These are phyloP conservation scores for Epirrita christyi DNA, from an alignment of 2,888 invertebrate genomes.

Conservation along the genomic window DNA sequence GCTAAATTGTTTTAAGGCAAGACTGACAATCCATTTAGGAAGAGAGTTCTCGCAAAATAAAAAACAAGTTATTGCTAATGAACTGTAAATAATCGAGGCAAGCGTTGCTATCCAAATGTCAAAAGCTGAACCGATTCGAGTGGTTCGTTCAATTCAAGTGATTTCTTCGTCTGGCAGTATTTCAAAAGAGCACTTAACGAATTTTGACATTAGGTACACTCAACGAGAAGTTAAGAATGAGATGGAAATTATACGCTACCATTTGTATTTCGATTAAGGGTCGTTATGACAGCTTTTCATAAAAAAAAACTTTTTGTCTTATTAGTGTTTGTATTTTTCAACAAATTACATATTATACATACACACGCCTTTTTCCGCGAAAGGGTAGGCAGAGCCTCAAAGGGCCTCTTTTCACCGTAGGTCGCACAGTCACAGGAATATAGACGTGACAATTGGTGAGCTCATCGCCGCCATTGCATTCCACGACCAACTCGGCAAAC, in stretches of 20 bases:
- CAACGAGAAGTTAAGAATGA: conserved; percentile 35
- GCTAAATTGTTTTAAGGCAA: conserved; percentile 67
- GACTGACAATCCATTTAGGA: conserved; percentile 64
- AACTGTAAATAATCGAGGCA: conserved; percentile 62
- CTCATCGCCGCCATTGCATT: too few relatives aligned
- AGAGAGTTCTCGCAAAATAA: conserved; percentile 57
- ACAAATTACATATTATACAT: too few relatives aligned
- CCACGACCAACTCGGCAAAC: too few relatives aligned
- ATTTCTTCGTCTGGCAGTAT: conserved; percentile 60
- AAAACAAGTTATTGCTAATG: conserved; percentile 66
- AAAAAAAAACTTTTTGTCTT: conserved; percentile 13
- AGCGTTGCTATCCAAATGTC: conserved; percentile 48
- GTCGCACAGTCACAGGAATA: too few relatives aligned
- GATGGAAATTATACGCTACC: conserved; percentile 34
- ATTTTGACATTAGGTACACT: conserved; percentile 37
- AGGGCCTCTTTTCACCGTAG: too few relatives aligned
- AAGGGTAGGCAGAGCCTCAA: too few relatives aligned
- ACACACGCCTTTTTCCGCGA: too few relatives aligned
- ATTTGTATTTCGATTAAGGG: conserved; percentile 20
- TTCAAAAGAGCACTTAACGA: conserved; percentile 71
- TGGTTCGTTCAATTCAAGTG: conserved; percentile 44
- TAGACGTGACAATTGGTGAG: too few relatives aligned
- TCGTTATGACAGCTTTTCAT: conserved; percentile 15
- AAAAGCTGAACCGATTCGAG: conserved; percentile 51
- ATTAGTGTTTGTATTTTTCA: not conserved